Evolutionary conservation across 2,888 invertebrate genomes (phyloP), one percentile per base, ranked within the genome.

Genomic region (Lithosia quadra): DNA sequence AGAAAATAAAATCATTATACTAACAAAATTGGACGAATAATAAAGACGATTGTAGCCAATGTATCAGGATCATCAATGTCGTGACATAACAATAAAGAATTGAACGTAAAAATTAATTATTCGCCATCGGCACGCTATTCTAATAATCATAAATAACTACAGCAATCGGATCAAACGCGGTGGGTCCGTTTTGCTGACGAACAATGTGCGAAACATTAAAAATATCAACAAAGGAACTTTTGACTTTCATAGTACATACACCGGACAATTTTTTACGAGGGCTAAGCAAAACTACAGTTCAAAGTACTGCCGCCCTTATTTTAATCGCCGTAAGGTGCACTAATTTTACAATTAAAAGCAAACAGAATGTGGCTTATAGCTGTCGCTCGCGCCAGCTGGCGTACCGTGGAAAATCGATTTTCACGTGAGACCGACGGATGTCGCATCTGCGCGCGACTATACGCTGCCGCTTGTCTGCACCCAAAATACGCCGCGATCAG

Each of bases 201-300:
- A 94, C 94, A 94, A 94, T 94, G 94, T 93, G 94, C 94, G 93
- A 95, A 94, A 94, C 95, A 94, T 95, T 94, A 94, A 94, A 95
- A 93, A 93, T 94, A 95, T 95, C 94, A 94, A 94, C 94, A 94
- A 95, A 92, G 87, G 92, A 90, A 91, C 93, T 94, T 94, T 92
- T 94, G 93, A 94, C 93, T 93, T 92, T 92, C 91, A 92, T 92
- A 93, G 92, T 93, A 93, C 90, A 92, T 93, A 91, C 84, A 81
- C 79, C 74, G 79, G 80, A 84, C 90, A 87, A 87, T 79, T 63
- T 76, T 75, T 60, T 66, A 63, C 71, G 69, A 75, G 72, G 76
- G 74, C 67, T 65, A 64, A n/a, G n/a, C 28, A 28, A 34, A 71
- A 71, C 65, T 43, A 67, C 56, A 28, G 34, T 49, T 60, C 71